Conservation (phyloP, 1,140 invertebrate species). For the Apis cerana region DNA sequence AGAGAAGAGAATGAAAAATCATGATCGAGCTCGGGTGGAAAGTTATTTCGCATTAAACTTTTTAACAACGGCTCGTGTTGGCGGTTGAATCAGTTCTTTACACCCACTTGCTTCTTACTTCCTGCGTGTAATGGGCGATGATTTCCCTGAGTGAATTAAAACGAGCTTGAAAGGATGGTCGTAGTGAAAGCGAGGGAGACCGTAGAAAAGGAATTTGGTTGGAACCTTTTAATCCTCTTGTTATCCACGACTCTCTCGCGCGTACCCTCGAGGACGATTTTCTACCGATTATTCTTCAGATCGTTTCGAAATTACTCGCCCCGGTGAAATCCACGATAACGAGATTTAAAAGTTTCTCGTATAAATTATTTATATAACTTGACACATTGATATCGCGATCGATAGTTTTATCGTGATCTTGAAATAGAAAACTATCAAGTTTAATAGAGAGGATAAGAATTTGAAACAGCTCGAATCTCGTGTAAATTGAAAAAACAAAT, state of each 20-base stretch:
- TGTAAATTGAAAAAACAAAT: too few species aligned
- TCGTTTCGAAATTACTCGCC: not conserved
- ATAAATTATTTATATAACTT: too few species aligned
- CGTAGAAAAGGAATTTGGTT: constrained; percentile 56
- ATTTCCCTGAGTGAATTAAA: constrained; percentile 62
- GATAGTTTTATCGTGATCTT: too few species aligned
- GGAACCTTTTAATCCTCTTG: constrained; percentile 13
- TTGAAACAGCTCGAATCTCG: too few species aligned
- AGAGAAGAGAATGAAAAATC: too few species aligned
- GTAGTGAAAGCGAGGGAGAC: constrained; percentile 60
- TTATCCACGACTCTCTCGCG: constrained; percentile 44
- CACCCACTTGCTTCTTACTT: constrained; percentile 70
- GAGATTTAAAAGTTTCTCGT: not conserved
- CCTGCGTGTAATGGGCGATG: constrained; percentile 66
- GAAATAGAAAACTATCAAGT: too few species aligned
- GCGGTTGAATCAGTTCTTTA: constrained; percentile 26
- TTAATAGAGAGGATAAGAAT: too few species aligned
- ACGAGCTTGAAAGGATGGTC: constrained; percentile 49
- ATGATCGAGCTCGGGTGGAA: not conserved
- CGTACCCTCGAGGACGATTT: not conserved
- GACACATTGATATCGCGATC: too few species aligned
- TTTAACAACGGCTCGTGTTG: not conserved
- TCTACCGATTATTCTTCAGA: not conserved
- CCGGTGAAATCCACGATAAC: not conserved
- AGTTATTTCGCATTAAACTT: constrained; percentile 11